Evolutionary conservation across 2,797 vertebrate species (phyloP), one percentile per base, ranked within the genome.

Genomic region (Erithacus rubecula): DNA sequence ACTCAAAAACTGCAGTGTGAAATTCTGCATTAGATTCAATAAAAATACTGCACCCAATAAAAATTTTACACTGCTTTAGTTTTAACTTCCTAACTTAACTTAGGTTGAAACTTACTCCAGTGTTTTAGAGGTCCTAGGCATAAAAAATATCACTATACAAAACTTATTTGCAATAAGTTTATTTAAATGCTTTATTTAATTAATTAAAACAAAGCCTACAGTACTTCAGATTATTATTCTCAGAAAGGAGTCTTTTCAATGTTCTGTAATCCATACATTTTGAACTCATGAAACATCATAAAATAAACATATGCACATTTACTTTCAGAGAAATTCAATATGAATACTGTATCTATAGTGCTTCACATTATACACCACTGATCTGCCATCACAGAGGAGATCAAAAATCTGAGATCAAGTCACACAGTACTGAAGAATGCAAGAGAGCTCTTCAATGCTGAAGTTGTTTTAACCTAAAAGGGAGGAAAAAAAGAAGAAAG

Each of bases 391-490:
- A 97, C 0, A 4, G 96, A 96, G 94, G 96, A 95, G 93, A 96
- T 89, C 90, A 87, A 78, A 89, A 75, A 24, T 52, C 27, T n/a
- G n/a, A 77, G 39, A 83, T 39, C 47, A 60, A 84, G 63, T 80
- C 83, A 69, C 47, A 78, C 15, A n/a, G 62, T 49, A 63, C 72
- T 36, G 62, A 76, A 69, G 88, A 75, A 89, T 13, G 20, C 44
- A 87, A 71, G 63, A 70, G 32, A 94, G 55, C 64, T 92, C 92
- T 95, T 98, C 90, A 89, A 78, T 55, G 96, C 69, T 39, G 97
- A 97, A 98, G 97, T 51, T 96, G 79, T 89, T 98, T 98, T 83
- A 98, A 94, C 86, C 98, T 98, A 67, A 65, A 95, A 96, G 55
- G 76, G 6, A 83, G 67, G 90, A 80, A 58, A 52, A 75, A 90